Evolutionary conservation across 2,888 invertebrate genomes (phyloP), one percentile per base, ranked within the genome.

Genomic region (Drosophila robusta): DNA sequence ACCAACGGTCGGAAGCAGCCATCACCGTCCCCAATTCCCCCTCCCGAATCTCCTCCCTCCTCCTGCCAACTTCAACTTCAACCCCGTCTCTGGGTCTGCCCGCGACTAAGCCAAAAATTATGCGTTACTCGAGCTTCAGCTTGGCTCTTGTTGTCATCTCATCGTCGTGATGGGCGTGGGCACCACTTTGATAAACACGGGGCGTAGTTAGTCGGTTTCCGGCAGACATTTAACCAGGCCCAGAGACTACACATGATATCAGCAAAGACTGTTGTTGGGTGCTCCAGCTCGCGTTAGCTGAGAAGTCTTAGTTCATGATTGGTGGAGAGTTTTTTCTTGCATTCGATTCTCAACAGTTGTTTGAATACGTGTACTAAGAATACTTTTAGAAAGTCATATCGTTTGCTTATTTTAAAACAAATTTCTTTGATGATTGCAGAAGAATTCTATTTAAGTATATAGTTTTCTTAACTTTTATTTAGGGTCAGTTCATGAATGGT

Each of bases 161-260:
- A 58, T 56, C 42, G 49, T 64, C 45, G 45, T 55, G 51, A 18
- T 69, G 66, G 61, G 63, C 70, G 72, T 74, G 63, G 75, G 75
- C 63, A 61, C 56, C 64, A 41, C 70, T 64, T 70, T 64, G 60
- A 70, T 60, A 69, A 74, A 71, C 71, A 66, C 14, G 47, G 62
- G 74, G 61, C 72, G 74, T 71, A 71, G 51, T 51, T 55, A 66
- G 57, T 51, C 57, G 29, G 65, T 76, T 76, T 76, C 77, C 74
- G 76, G 71, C 56, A 44, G 42, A 36, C 64, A 63, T 63, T 69
- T 41, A 49, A 45, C 46, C 42, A 42, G 11, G 12, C 24, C 54
- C 42, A 51, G 32, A 47, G 46, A 47, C 55, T 38, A 45, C 22
- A 39, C 51, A 57, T 42, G 55, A 63, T 57, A 58, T 26, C 26